Percentiles rank a stretch among this genome's conserved stretches.
These are phyloP conservation scores for Coryphaenoides rupestris DNA, from an alignment of 2,113 vertebrate genomes.

Conservation along the genomic window DNA sequence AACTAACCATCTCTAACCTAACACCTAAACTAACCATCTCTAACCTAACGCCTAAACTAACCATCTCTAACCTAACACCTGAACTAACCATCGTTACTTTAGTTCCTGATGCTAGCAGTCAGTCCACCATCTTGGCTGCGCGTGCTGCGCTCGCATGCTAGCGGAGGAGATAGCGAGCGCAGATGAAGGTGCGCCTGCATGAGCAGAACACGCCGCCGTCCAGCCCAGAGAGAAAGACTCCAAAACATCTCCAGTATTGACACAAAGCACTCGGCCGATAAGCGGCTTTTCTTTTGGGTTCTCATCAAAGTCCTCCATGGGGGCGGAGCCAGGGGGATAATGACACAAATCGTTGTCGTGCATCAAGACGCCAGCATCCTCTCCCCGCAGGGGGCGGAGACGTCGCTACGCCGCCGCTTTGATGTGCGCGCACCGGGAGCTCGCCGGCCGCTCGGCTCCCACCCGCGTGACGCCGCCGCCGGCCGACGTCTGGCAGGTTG, in stretches of 20 bases:
- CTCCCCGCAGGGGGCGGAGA: conserved; percentile 18
- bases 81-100: no score
- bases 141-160: conserved; percentile 73
- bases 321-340: conserved; percentile 45
- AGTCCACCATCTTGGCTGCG: no score
- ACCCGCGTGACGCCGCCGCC: no score
- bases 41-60: no score
- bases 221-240: conserved; percentile 40
- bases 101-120: no score
- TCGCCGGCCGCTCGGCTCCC: conserved; percentile 8
- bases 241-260: conserved; percentile 71
- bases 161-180: conserved; percentile 56
- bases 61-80: no score
- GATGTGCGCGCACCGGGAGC: conserved; percentile 55
- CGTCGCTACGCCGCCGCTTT: conserved; percentile 43
- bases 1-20: no score
- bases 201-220: conserved; percentile 49
- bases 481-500: conserved; percentile 32
- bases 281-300: conserved; percentile 65
- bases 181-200: conserved; percentile 80
- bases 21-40: no score
- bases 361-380: conserved; percentile 56
- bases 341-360: conserved; percentile 49
- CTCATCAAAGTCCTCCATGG: conserved; percentile 46
- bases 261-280: conserved; percentile 66